These are phyloP conservation scores for Megaceryle torquata DNA, from an alignment of 2,113 vertebrate species.

Conservation along the genomic window DNA sequence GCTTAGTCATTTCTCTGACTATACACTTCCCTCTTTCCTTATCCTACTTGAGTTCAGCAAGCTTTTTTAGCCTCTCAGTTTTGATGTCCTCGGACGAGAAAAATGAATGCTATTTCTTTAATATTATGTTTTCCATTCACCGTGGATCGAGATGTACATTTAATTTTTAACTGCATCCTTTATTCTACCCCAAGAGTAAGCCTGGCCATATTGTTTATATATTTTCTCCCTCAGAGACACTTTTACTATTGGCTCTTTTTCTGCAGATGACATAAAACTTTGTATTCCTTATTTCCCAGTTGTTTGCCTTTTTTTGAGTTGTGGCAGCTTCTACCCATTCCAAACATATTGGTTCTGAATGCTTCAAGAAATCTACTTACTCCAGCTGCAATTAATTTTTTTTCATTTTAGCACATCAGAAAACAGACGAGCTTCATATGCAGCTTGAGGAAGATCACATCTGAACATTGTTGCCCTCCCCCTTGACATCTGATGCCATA, in stretches of 20 bases:
- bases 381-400: neutral
- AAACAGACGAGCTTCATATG: neutral
- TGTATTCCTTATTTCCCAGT: neutral
- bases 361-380: neutral
- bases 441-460: neutral
- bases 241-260: neutral
- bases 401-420: neutral
- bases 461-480: neutral
- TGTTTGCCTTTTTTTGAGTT: neutral
- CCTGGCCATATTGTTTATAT: neutral
- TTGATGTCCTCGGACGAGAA: neutral
- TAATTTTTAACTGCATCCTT: neutral
- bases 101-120: neutral
- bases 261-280: neutral
- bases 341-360: neutral
- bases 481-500: constrained; percentile 32
- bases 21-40: neutral
- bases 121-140: neutral
- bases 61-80: neutral
- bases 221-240: neutral
- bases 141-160: neutral
- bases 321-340: neutral
- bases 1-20: neutral
- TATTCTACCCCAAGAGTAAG: neutral
- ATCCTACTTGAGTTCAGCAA: neutral